phyloP scores from a whole-genome alignment of 1,140 invertebrate genomes.

The Platorchestia sp. region DNA sequence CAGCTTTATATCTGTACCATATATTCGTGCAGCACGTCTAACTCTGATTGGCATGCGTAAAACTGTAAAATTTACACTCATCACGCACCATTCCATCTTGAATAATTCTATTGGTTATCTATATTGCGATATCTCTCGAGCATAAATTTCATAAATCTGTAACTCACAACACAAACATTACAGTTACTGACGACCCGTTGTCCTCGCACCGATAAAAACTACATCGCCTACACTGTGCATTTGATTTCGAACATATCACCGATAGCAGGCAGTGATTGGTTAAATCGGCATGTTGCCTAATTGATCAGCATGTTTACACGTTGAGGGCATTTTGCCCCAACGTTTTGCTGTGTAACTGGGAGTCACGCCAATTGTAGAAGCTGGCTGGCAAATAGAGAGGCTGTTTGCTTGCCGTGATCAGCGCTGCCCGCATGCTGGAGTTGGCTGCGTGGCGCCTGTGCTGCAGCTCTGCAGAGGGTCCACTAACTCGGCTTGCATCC shows the following conservation, averaged over 20 bases:
- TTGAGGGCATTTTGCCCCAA: neutral
- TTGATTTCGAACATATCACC: neutral
- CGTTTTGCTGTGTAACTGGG: neutral
- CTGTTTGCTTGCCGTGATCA: neutral
- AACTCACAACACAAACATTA: neutral
- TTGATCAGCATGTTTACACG: slow-evolving; percentile 20
- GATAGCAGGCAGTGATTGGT: neutral
- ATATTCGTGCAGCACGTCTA: neutral
- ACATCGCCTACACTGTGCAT: neutral
- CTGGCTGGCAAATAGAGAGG: neutral
- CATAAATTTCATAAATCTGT: neutral
- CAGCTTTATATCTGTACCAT: neutral
- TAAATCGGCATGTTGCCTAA: neutral
- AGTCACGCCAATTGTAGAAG: slow-evolving; percentile 9
- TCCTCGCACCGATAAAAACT: neutral
- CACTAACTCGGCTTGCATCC: neutral
- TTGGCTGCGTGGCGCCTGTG: neutral
- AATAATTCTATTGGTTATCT: neutral
- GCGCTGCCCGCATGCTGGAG: neutral
- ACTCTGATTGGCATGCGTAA: neutral
- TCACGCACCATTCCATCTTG: neutral
- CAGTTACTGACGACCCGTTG: too few species aligned
- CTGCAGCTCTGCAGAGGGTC: neutral
- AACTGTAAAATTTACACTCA: neutral
- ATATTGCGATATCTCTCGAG: neutral